Evolutionary conservation across 1,140 invertebrate species (phyloP).

Genomic region (Zaprionus camerounensis): DNA sequence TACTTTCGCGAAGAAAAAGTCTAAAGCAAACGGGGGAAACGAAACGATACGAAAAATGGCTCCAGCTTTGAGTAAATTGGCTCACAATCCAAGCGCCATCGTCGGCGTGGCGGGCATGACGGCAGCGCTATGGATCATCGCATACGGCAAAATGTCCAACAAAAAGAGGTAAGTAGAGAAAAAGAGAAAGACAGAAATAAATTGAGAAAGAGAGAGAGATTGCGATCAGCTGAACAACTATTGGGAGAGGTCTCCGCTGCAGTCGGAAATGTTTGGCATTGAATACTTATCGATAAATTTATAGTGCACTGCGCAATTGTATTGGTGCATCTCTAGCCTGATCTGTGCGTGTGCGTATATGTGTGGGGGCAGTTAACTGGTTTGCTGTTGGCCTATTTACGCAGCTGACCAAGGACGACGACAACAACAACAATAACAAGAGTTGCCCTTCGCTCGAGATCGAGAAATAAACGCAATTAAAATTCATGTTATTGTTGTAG

Average conservation of each 20-base stretch:
- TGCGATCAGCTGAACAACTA: slow-evolving; percentile 4
- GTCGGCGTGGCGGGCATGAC: slow-evolving; percentile 86
- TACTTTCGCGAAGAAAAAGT: slow-evolving; percentile 23
- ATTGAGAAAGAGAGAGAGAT: neutral
- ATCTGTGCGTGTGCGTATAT: neutral
- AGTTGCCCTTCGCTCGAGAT: slow-evolving; percentile 10
- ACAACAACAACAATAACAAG: neutral
- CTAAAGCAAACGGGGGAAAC: neutral
- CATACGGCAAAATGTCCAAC: slow-evolving; percentile 84
- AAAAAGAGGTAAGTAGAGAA: slow-evolving; percentile 73
- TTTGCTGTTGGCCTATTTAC: slow-evolving; percentile 46
- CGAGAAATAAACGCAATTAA: slow-evolving; percentile 11
- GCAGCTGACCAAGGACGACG: slow-evolving; percentile 32
- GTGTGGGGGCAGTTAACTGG: slow-evolving; percentile 35
- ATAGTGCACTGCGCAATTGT: neutral
- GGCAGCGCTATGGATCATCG: slow-evolving; percentile 86
- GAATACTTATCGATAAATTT: slow-evolving; percentile 39
- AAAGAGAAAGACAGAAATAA: neutral
- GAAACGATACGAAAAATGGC: slow-evolving; percentile 85
- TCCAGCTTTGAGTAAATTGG: slow-evolving; percentile 87
- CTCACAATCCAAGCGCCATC: slow-evolving; percentile 85
- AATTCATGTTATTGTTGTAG: slow-evolving; percentile 29
- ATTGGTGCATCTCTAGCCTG: neutral
- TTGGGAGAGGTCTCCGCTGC: slow-evolving; percentile 64
- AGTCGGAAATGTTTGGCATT: slow-evolving; percentile 57